phyloP scores from a whole-genome alignment of 2,797 vertebrate species.

The Hapalemur alaotrensis region DNA sequence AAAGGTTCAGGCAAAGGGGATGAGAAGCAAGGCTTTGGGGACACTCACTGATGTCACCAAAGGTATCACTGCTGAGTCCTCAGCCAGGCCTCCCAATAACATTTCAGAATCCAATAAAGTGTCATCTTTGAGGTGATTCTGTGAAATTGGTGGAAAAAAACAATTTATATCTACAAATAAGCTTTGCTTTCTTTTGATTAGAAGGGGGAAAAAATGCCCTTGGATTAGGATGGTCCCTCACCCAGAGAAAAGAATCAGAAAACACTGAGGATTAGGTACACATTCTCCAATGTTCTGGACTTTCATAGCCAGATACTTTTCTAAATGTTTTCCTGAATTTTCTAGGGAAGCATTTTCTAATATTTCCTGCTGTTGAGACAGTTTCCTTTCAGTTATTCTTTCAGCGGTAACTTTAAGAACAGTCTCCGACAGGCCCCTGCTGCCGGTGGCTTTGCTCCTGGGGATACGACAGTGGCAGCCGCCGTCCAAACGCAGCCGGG shows the following conservation, averaged over 20 bases:
- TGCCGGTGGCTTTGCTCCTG: background rate
- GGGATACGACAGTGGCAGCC: background rate
- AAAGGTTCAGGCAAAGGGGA: no score
- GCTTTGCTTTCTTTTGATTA: background rate
- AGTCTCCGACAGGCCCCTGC: rapidly evolving
- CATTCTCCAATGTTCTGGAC: background rate
- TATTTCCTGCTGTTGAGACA: background rate
- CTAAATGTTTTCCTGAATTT: background rate
- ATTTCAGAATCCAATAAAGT: background rate
- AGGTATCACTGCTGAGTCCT: background rate
- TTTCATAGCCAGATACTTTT: background rate
- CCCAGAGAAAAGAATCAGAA: background rate
- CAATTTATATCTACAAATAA: background rate
- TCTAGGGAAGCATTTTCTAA: background rate
- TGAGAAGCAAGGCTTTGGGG: background rate
- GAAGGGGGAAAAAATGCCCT: rapidly evolving
- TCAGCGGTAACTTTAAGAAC: background rate
- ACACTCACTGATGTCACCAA: background rate
- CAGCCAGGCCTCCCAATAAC: background rate
- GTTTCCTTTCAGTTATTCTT: background rate
- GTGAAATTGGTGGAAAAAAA: background rate
- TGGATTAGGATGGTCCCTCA: background rate
- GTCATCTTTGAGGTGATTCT: background rate
- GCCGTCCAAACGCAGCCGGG: background rate
- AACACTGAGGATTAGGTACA: background rate